A percentile compares a stretch with the other conserved stretches of the same genome.
Conservation (phyloP, 2,888 invertebrate species). For the Drosophila emarginata region DNA sequence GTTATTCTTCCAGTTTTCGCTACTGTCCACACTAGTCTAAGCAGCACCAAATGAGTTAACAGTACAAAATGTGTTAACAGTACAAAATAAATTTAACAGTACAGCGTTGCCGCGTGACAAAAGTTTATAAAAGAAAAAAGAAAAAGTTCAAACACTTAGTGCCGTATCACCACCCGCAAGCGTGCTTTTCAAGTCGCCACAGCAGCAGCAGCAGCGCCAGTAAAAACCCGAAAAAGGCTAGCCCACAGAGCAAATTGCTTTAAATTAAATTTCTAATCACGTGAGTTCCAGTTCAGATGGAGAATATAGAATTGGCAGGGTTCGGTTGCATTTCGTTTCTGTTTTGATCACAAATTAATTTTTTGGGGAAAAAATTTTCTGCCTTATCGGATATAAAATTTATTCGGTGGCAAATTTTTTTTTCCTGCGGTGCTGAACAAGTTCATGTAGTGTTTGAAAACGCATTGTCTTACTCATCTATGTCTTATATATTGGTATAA, state of each 20-base stretch:
- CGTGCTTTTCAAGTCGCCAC: conserved; percentile 58
- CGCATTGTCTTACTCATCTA: too few relatives aligned
- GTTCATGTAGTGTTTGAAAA: background rate
- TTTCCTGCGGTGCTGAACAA: conserved; percentile 39
- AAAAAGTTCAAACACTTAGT: conserved; percentile 61
- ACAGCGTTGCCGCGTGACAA: conserved; percentile 60
- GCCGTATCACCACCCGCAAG: conserved; percentile 59
- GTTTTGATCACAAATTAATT: too few relatives aligned
- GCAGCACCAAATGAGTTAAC: too few relatives aligned
- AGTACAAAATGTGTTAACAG: too few relatives aligned
- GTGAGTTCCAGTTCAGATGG: conserved; percentile 85
- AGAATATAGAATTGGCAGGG: conserved; percentile 26
- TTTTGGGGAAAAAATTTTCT: conserved; percentile 19
- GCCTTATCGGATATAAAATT: conserved; percentile 17
- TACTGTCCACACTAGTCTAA: too few relatives aligned
- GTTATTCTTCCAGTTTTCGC: too few relatives aligned
- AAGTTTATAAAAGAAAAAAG: conserved; percentile 71
- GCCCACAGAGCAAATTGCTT: conserved; percentile 85
- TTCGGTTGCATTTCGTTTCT: too few relatives aligned
- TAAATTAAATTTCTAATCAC: conserved; percentile 90
- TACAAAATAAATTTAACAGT: too few relatives aligned
- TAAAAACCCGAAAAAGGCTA: conserved; percentile 73
- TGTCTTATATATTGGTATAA: conserved; percentile 10
- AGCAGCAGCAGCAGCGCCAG: conserved; percentile 65
- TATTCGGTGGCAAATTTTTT: conserved; percentile 34